Evolutionary conservation across 2,113 vertebrate species (phyloP).

Genomic region (Axis porcinus): DNA sequence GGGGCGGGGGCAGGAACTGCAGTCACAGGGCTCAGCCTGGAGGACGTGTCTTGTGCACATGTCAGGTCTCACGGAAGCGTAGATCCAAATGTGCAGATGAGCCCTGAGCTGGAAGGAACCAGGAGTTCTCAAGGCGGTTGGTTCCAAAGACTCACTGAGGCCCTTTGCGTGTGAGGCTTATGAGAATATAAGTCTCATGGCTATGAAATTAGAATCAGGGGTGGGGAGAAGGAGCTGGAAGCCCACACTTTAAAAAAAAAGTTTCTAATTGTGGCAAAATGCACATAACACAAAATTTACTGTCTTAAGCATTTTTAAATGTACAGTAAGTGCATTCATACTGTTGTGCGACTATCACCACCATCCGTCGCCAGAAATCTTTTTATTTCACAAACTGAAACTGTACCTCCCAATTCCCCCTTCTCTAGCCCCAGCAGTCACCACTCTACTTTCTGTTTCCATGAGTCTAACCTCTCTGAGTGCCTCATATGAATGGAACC

Average conservation of each 20-base stretch:
- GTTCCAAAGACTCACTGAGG: not conserved
- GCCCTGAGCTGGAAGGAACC: not conserved
- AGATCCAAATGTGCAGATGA: not conserved
- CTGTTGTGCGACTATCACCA: not conserved
- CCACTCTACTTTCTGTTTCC: not conserved
- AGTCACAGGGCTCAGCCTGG: not conserved
- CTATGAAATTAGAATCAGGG: not conserved
- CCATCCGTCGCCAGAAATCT: not conserved
- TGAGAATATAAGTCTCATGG: not conserved
- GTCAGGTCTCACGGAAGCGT: not conserved
- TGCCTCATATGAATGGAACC: not conserved
- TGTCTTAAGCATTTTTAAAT: not conserved
- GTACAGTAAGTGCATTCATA: not conserved
- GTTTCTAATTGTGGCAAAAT: not conserved
- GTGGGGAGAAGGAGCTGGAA: not conserved
- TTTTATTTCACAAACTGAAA: not conserved
- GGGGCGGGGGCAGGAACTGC: no score
- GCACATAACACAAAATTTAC: not conserved
- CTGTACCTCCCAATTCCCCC: accelerated
- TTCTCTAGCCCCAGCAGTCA: not conserved
- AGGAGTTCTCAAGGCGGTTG: not conserved
- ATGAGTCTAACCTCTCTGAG: not conserved
- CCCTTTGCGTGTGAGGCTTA: not conserved
- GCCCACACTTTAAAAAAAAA: not conserved
- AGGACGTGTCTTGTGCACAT: not conserved